Evolutionary conservation across 2,113 vertebrate species (phyloP), one percentile per base, ranked within the genome.

Genomic region (Tragelaphus imberbis): DNA sequence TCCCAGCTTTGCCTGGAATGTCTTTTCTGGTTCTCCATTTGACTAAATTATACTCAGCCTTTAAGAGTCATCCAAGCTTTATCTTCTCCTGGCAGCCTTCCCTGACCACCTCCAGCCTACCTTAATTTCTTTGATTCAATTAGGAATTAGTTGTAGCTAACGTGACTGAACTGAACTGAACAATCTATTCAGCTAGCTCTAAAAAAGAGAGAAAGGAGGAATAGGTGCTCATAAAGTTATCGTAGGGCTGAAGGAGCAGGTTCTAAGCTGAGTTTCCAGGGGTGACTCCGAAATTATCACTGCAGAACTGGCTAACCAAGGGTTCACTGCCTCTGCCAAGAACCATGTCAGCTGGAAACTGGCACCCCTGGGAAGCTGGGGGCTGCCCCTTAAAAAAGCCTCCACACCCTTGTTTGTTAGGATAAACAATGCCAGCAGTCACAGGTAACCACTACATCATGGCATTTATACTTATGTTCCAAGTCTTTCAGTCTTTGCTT

Each of bases 121-220:
- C 28, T 96, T 75, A 97, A 93, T 65, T 56, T 71, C 92, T 71
- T 80, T 90, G 59, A 51, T 63, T 91, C 47, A 58, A 17, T 90
- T 68, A 68, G 80, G 55, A 95, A 94, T 79, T 95, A 63, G 44
- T 25, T 82, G 65, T 28, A 61, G 92, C 49, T 85, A 81, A 90
- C 11, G 2, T 3, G 49, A 49, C 49, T 49, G 49, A 49, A 49
- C 11, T 49, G 49, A 49, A 49, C 49, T 49, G 49, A 49, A 49
- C 28, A 84, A 77, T 94, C 90, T 94, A 28, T 91, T 77, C 16
- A 75, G 28, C 85, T 61, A 85, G 59, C 68, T 86, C 95, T 68
- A 75, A 89, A 61, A 17, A 17, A 47, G 9, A 6, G 27, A 33
- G 21, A 10, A 25, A 56, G 13, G 51, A 87, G 53, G 63, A 90